Conservation (phyloP, 2,797 vertebrate species). For the Serranus cabrilla region DNA sequence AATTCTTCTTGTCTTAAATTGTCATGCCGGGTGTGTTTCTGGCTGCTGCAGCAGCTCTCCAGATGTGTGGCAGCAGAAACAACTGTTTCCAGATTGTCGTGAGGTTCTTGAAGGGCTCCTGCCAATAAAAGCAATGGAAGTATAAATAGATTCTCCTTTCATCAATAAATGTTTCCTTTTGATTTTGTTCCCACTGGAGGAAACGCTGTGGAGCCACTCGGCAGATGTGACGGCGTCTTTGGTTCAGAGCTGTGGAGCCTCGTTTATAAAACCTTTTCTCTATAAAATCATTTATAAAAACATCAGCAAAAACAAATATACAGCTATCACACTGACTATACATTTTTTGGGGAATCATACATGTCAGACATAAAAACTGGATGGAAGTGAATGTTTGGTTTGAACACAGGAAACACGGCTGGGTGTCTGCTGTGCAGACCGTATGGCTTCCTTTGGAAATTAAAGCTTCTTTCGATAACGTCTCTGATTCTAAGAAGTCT, state of each 20-base stretch:
- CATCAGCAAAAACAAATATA: constrained; percentile 12
- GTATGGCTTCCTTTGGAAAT: constrained; percentile 48
- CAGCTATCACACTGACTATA: neutral
- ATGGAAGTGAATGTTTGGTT: constrained; percentile 36
- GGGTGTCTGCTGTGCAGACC: constrained; percentile 29
- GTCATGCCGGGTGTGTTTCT: constrained; percentile 1
- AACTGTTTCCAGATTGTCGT: constrained; percentile 39
- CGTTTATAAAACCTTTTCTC: constrained; percentile 13
- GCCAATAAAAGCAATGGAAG: constrained; percentile 31
- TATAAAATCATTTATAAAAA: constrained; percentile 34
- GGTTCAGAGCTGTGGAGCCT: constrained; percentile 31
- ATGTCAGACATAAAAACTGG: constrained; percentile 11
- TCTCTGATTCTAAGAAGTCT: constrained; percentile 74
- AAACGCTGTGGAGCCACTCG: constrained; percentile 34
- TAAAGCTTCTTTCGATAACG: constrained; percentile 3
- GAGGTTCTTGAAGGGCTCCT: constrained; percentile 31
- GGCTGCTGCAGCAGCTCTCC: constrained; percentile 20
- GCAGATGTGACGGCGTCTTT: constrained; percentile 43
- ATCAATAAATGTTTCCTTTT: constrained; percentile 38
- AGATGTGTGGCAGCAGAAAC: constrained; percentile 32
- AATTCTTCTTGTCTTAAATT: neutral
- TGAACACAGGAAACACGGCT: constrained; percentile 4
- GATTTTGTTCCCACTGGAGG: constrained; percentile 14
- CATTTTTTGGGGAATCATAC: constrained; percentile 9
- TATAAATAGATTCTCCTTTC: constrained; percentile 45